A percentile compares a stretch with the other conserved stretches of the same genome.
These are phyloP conservation scores for Heliothis peltigera DNA, from an alignment of 2,888 invertebrate genomes.

Conservation along the genomic window DNA sequence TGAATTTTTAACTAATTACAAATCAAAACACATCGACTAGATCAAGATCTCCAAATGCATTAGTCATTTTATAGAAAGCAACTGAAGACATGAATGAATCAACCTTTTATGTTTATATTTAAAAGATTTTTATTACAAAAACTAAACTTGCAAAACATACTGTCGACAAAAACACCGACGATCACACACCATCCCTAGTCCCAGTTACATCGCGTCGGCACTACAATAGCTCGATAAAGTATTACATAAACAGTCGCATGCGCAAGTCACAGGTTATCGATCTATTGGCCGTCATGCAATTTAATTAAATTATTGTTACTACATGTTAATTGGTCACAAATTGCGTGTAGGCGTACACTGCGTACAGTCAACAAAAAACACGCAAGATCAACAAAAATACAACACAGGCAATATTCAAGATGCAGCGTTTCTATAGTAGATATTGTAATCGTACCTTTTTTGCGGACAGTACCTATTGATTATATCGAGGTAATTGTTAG, in stretches of 20 bases:
- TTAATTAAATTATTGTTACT: slow-evolving; percentile 53
- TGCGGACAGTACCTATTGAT: slow-evolving; percentile 7
- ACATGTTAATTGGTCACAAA: slow-evolving; percentile 44
- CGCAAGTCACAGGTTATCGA: slow-evolving; percentile 62
- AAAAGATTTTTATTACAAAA: background rate
- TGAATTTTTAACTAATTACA: too few relatives aligned
- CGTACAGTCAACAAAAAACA: background rate
- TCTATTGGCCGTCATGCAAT: slow-evolving; percentile 50
- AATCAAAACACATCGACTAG: too few relatives aligned
- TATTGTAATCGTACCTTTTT: background rate
- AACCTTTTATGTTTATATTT: background rate
- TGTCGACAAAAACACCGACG: slow-evolving; percentile 20
- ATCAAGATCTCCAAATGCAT: too few relatives aligned
- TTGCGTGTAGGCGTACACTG: slow-evolving; percentile 15
- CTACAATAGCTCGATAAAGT: slow-evolving; percentile 58
- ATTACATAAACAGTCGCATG: slow-evolving; percentile 53
- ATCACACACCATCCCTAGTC: slow-evolving; percentile 37
- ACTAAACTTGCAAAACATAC: background rate
- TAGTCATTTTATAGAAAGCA: too few relatives aligned
- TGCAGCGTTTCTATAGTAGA: background rate
- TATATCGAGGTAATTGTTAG: slow-evolving; percentile 16
- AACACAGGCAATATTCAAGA: background rate
- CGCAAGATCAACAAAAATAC: too few relatives aligned
- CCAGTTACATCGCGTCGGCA: slow-evolving; percentile 53
- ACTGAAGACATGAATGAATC: background rate